phyloP scores from a whole-genome alignment of 2,113 vertebrate genomes.

The Rhagologus leucostigma region DNA sequence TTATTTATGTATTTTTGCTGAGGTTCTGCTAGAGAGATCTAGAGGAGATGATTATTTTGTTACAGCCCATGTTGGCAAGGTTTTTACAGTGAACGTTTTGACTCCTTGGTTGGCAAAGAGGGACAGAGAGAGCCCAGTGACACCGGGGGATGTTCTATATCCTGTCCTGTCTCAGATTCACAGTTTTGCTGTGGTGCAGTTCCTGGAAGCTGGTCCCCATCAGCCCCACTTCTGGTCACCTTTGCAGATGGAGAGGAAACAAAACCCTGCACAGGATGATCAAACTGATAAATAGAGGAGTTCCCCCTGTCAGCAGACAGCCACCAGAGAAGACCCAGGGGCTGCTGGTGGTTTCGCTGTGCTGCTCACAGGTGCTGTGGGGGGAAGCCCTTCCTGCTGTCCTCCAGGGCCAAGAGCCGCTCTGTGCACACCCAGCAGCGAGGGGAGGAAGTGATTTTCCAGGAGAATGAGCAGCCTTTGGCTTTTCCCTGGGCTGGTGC shows the following conservation, averaged over 20 bases:
- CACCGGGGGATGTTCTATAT: background rate
- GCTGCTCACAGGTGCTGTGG: background rate
- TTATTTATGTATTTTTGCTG: background rate
- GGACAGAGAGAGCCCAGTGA: background rate
- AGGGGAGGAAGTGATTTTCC: background rate
- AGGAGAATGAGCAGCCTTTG: background rate
- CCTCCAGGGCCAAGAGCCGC: background rate
- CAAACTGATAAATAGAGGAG: background rate
- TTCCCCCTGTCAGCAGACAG: background rate
- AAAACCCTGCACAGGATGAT: conserved; percentile 5
- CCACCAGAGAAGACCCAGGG: background rate
- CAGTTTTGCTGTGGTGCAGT: background rate
- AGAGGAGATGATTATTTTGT: background rate
- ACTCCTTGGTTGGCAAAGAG: background rate
- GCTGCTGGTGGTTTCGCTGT: background rate
- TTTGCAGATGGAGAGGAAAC: background rate
- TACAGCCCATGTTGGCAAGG: background rate
- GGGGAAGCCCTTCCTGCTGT: background rate
- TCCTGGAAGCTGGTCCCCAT: background rate
- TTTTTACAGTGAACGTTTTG: background rate
- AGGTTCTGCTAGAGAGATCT: background rate
- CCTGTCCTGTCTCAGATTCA: background rate
- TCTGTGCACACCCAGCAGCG: background rate
- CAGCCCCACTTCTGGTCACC: background rate
- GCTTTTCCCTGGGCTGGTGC: background rate